phyloP scores from a whole-genome alignment of 1,140 invertebrate genomes.

The Nasonia giraulti region DNA sequence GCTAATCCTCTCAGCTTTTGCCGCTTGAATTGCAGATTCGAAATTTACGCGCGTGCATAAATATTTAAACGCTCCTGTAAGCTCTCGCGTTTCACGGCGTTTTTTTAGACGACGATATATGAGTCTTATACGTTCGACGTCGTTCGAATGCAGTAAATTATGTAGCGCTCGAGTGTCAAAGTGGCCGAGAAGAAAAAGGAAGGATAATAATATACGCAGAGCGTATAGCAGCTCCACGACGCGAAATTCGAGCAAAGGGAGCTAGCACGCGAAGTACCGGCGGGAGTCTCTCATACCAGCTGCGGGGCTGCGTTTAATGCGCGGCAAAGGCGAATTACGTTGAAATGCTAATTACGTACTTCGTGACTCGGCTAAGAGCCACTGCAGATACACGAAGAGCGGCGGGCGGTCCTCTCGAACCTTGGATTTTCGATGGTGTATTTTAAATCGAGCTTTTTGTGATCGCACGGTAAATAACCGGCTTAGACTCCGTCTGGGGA shows the following conservation, averaged over 20 bases:
- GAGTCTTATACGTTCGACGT: background rate
- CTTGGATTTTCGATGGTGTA: background rate
- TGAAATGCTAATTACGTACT: conserved; percentile 15
- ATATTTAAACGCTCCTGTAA: background rate
- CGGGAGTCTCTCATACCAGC: too few species aligned
- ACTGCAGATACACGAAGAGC: background rate
- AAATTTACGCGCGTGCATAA: background rate
- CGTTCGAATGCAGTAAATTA: background rate
- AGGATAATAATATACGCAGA: background rate
- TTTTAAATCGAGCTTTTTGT: too few species aligned
- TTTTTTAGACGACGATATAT: too few species aligned
- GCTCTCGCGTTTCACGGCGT: too few species aligned
- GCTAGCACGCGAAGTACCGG: background rate
- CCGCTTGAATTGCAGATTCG: conserved; percentile 1
- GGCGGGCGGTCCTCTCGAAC: background rate
- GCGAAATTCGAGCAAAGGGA: background rate
- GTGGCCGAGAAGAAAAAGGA: background rate
- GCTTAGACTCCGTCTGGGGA: too few species aligned
- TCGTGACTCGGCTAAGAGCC: background rate
- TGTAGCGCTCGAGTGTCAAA: too few species aligned
- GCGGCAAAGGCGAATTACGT: background rate
- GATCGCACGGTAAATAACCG: too few species aligned
- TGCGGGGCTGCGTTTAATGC: background rate
- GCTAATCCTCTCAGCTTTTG: background rate
- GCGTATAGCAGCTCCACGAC: background rate